phyloP scores from a whole-genome alignment of 92 coral and sea anemone species.

The Muricea muricata region DNA sequence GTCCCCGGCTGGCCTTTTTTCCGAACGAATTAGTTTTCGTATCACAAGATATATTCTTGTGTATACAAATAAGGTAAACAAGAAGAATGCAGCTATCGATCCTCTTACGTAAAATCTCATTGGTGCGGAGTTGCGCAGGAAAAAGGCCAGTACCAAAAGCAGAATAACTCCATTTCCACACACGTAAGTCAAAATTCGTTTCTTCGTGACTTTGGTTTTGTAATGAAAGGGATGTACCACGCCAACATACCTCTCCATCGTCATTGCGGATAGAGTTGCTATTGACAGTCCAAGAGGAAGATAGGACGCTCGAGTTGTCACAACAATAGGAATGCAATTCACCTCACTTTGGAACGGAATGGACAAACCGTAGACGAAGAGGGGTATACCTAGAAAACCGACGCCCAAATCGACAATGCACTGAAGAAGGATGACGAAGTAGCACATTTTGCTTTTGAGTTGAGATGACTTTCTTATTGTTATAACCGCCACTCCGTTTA shows the following conservation, averaged over 20 bases:
- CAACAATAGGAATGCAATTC: neutral
- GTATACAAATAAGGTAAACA: neutral
- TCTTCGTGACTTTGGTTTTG: neutral
- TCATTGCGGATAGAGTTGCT: neutral
- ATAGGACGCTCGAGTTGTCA: neutral
- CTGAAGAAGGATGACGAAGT: neutral
- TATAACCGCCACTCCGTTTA: neutral
- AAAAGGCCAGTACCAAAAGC: neutral
- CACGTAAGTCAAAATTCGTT: neutral
- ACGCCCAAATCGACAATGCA: neutral
- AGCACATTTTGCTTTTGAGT: neutral
- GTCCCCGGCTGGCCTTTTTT: too few relatives aligned
- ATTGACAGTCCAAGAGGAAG: neutral
- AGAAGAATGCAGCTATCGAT: neutral
- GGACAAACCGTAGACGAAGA: neutral
- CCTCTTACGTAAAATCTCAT: neutral
- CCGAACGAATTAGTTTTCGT: too few relatives aligned
- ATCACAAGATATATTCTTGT: too few relatives aligned
- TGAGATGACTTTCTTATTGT: neutral
- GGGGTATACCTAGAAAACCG: neutral
- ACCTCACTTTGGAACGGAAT: neutral
- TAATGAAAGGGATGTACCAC: neutral
- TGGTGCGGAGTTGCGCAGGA: neutral
- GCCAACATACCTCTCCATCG: neutral
- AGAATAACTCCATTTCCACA: neutral